These are phyloP conservation scores for Hipparchia semele DNA, from an alignment of 2,888 invertebrate genomes.

Conservation along the genomic window DNA sequence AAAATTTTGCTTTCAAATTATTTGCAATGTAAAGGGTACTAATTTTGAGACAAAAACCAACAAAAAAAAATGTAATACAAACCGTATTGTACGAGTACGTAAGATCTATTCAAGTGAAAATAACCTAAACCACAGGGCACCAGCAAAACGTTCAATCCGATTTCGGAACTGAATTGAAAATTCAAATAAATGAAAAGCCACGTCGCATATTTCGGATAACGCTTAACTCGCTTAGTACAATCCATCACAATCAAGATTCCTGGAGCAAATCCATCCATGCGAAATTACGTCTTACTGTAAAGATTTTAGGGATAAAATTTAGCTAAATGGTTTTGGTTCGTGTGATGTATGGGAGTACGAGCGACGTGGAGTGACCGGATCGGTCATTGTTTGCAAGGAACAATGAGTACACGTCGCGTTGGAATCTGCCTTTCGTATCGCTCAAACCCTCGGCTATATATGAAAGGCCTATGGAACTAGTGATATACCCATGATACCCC, in stretches of 20 bases:
- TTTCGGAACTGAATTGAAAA: slow-evolving; percentile 23
- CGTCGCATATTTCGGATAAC: slow-evolving; percentile 36
- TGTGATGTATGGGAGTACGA: slow-evolving; percentile 13
- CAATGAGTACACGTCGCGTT: slow-evolving; percentile 58
- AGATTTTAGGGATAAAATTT: slow-evolving; percentile 6
- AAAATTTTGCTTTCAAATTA: no score
- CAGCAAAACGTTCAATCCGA: slow-evolving; percentile 19
- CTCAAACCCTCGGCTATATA: slow-evolving; percentile 40
- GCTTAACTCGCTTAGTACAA: slow-evolving; percentile 34
- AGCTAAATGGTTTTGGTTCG: slow-evolving; percentile 3
- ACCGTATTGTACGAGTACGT: not conserved
- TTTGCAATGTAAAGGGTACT: not conserved
- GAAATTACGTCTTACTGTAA: slow-evolving; percentile 21
- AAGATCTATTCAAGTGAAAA: slow-evolving; percentile 5
- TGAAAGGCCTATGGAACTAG: slow-evolving; percentile 10
- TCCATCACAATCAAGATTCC: slow-evolving; percentile 29
- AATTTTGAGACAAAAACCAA: not conserved
- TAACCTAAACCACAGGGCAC: slow-evolving; percentile 6
- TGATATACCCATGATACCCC: not conserved
- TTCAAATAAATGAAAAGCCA: slow-evolving; percentile 34
- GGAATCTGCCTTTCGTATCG: slow-evolving; percentile 66
- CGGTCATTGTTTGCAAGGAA: slow-evolving; percentile 61
- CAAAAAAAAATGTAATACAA: not conserved
- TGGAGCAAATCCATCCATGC: slow-evolving; percentile 2
- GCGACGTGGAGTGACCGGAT: slow-evolving; percentile 40